Conservation (phyloP, 2,797 vertebrate species). For the Prionace glauca region DNA sequence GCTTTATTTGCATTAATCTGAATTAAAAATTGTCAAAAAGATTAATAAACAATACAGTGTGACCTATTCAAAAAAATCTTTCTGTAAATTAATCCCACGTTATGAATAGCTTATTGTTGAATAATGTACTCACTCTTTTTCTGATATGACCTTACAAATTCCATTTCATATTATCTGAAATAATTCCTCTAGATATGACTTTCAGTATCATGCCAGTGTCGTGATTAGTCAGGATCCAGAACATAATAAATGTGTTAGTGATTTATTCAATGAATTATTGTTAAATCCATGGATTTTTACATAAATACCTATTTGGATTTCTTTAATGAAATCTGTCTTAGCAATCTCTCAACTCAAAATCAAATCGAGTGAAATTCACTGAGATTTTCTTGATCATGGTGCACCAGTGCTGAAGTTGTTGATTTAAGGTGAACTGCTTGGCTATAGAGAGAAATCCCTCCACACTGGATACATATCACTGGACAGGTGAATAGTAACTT, state of each 20-base stretch:
- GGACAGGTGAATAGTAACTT: background rate
- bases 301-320: background rate
- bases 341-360: background rate
- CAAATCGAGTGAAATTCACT: background rate
- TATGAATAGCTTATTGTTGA: constrained; percentile 4
- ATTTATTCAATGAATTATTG: constrained; percentile 20
- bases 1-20: background rate
- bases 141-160: constrained; percentile 11
- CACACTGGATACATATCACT: background rate
- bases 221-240: background rate
- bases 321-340: background rate
- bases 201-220: background rate
- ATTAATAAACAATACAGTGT: background rate
- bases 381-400: background rate
- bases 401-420: background rate
- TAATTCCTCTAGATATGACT: background rate
- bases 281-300: background rate
- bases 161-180: background rate
- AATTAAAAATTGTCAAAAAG: constrained; percentile 10
- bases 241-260: constrained; percentile 5
- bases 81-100: background rate
- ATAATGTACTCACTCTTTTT: background rate
- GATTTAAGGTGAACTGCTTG: background rate
- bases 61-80: background rate
- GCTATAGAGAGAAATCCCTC: background rate